Evolutionary conservation across 2,888 invertebrate genomes (phyloP), one percentile per base, ranked within the genome.

Genomic region (Cheilosia vernalis): DNA sequence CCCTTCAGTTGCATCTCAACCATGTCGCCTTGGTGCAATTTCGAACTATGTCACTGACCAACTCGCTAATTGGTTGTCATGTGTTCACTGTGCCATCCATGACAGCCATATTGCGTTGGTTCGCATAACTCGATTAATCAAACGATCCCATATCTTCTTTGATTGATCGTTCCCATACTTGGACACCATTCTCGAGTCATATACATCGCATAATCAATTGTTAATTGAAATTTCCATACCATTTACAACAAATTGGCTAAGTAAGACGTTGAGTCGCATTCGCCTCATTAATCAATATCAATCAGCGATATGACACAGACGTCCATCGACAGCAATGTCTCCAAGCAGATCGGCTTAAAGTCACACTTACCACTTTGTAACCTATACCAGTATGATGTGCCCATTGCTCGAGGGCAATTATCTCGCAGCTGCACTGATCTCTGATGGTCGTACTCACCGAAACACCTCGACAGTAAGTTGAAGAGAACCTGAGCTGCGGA

Each of bases 321-420:
- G 17, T 30, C 42, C 61, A 42, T 19, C 13, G 27, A 49, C 24
- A 44, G 13, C 17, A 13, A 24, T 63, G 73, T 73, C 73, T 4
- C 56, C 66, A 66, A 66, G 47, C 17, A n/a, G n/a, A 58, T 51
- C 66, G 24, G 76, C 40, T 76, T 60, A 58, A 33, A 44, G 60
- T 77, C 61, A 53, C 53, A 49, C 60, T 40, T 60, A 24, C 37
- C 49, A 30, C 19, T 47, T 30, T 24, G 40, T 27, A 5, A 19
- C 37, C 9, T 5, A 61, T 37, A 24, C 17, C 9, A 19, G 51
- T 30, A 33, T 21, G 40, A 24, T 30, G 40, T 55, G 55, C 40
- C 61, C 69, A 78, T 78, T 78, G 30, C 77, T 70, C 40, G 60
- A 76, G 40, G 80, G 74, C 63, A 74, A 60, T 78, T 84, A 73